These are phyloP conservation scores for Neria commutata DNA, from an alignment of 2,888 invertebrate species.

Conservation along the genomic window DNA sequence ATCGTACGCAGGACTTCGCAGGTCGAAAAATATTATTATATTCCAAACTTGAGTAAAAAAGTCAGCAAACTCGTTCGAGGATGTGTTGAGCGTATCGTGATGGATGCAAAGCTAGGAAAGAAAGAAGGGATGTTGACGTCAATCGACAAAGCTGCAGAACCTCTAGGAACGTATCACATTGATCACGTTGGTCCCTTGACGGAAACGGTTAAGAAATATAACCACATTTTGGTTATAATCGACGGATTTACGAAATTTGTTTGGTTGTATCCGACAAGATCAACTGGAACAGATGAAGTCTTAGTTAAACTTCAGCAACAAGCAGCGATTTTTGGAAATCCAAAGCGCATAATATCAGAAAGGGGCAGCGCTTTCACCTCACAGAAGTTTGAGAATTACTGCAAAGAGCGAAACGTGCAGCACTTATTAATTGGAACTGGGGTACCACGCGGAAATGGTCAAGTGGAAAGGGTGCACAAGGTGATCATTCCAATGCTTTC, in stretches of 20 bases:
- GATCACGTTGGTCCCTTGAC: not conserved
- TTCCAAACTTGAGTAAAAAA: not conserved
- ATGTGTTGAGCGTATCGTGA: not conserved
- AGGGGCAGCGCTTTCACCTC: constrained; percentile 53
- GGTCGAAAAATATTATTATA: not conserved
- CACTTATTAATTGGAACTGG: constrained; percentile 39
- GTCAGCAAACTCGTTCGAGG: not conserved
- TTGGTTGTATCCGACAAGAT: constrained; percentile 48
- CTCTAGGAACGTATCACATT: not conserved
- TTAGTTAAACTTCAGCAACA: constrained; percentile 37
- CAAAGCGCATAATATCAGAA: constrained; percentile 47
- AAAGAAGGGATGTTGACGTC: not conserved
- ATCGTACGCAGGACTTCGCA: constrained; percentile 32
- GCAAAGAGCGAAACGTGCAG: no score
- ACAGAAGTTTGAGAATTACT: no score
- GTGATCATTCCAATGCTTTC: constrained; percentile 45
- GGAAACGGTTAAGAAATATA: not conserved
- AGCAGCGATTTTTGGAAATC: constrained; percentile 20
- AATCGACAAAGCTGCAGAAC: not conserved
- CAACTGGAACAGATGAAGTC: constrained; percentile 38
- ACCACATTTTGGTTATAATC: not conserved
- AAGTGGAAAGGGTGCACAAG: constrained; percentile 47
- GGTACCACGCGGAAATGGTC: constrained; percentile 45
- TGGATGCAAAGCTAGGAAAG: not conserved
- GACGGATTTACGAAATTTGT: constrained; percentile 45